A percentile compares a stretch with the other conserved stretches of the same genome.
These are phyloP conservation scores for Ploceus nigricollis DNA, from an alignment of 2,113 vertebrate species.

Conservation along the genomic window DNA sequence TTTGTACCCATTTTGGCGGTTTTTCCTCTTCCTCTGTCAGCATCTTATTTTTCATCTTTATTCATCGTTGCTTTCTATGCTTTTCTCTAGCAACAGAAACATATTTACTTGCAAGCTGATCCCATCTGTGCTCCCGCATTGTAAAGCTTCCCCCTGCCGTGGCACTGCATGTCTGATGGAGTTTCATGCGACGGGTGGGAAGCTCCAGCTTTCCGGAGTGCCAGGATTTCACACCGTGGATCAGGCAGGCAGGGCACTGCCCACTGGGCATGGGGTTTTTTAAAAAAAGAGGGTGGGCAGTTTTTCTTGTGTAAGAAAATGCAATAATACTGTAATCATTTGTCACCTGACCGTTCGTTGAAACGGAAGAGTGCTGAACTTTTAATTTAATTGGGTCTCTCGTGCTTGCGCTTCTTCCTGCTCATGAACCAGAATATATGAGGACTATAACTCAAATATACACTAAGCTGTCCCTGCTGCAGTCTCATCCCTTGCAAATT, in stretches of 20 bases:
- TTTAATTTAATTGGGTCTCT: conserved; percentile 23
- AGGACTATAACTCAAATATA: conserved; percentile 6
- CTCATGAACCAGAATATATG: conserved; percentile 11
- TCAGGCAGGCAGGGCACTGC: neutral
- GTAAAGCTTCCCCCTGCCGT: conserved; percentile 31
- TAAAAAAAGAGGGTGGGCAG: neutral
- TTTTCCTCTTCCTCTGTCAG: neutral
- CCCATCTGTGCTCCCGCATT: conserved; percentile 47
- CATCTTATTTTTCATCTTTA: conserved; percentile 2
- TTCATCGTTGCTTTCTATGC: neutral
- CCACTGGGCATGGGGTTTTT: neutral
- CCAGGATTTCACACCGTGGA: neutral
- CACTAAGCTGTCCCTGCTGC: neutral
- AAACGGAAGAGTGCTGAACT: conserved; percentile 4
- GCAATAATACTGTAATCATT: neutral
- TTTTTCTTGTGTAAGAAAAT: conserved; percentile 8
- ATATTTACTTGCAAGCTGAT: conserved; percentile 55
- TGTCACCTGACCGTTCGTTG: neutral
- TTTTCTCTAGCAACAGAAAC: conserved; percentile 44
- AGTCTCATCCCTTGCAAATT: conserved; percentile 21
- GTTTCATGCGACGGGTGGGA: neutral
- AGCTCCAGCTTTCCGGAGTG: neutral
- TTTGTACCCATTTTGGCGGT: neutral
- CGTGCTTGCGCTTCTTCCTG: neutral
- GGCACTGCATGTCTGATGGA: conserved; percentile 16